Percentiles rank a stretch among this genome's conserved stretches.
These are phyloP conservation scores for Hylomyscus alleni DNA, from an alignment of 2,797 vertebrate genomes.

Conservation along the genomic window DNA sequence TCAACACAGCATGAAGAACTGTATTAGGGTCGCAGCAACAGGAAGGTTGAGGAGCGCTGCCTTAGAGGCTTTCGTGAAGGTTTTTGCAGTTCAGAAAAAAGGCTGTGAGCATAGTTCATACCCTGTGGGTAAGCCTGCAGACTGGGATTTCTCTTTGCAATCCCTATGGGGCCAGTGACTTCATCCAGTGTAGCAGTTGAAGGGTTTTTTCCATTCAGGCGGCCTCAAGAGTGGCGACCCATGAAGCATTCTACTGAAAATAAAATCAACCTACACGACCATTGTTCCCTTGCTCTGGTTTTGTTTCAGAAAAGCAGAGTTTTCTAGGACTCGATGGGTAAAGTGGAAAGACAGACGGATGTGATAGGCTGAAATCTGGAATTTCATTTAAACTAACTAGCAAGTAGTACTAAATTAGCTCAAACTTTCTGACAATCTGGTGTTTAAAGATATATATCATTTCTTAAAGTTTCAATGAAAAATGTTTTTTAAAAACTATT, in stretches of 20 bases:
- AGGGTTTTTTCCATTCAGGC: conserved; percentile 25
- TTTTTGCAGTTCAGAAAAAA: not conserved
- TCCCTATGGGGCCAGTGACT: not conserved
- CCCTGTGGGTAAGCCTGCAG: not conserved
- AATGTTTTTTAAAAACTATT: conserved; percentile 9
- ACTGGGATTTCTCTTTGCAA: not conserved
- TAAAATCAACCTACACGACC: conserved; percentile 56
- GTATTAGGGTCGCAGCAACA: not conserved
- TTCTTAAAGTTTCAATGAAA: conserved; percentile 53
- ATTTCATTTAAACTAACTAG: conserved; percentile 19
- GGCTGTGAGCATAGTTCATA: not conserved
- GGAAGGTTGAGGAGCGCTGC: not conserved
- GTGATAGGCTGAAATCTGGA: conserved; percentile 38
- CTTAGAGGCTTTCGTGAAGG: conserved; percentile 13
- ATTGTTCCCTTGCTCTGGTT: conserved; percentile 1
- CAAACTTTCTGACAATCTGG: conserved; percentile 38
- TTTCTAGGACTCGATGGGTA: not conserved
- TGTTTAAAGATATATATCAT: conserved; percentile 34
- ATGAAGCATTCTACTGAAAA: conserved; percentile 68
- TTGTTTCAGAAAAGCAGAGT: conserved; percentile 65
- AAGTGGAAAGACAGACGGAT: not conserved
- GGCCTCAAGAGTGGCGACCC: conserved; percentile 16
- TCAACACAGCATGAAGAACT: not conserved
- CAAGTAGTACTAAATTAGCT: conserved; percentile 8
- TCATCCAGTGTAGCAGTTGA: conserved; percentile 31